Percentiles rank a stretch among this genome's conserved stretches.
Evolutionary conservation across 2,888 invertebrate genomes (phyloP).

Genomic region (Girardia tigrina): DNA sequence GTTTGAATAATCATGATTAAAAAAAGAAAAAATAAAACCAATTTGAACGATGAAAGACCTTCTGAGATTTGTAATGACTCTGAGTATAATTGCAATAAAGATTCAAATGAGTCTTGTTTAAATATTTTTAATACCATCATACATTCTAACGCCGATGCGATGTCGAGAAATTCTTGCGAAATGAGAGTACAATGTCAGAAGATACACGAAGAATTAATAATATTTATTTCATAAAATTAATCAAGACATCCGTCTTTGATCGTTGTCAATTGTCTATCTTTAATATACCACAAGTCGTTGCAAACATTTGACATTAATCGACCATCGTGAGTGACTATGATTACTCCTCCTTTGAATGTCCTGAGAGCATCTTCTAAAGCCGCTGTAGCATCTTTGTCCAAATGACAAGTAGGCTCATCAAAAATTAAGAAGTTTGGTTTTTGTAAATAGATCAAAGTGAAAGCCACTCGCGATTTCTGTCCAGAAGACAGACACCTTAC

Average conservation of each 20-base stretch:
- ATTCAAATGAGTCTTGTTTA: too few relatives aligned
- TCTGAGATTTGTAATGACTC: too few relatives aligned
- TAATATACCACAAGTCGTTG: not conserved
- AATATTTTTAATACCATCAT: too few relatives aligned
- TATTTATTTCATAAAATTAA: too few relatives aligned
- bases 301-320: not conserved
- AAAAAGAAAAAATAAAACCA: too few relatives aligned
- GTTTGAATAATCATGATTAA: too few relatives aligned
- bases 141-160: too few relatives aligned
- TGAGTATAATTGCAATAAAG: too few relatives aligned
- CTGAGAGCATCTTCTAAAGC: conserved; percentile 15
- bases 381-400: not conserved
- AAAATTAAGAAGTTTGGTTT: conserved; percentile 14
- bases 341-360: not conserved
- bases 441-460: not conserved
- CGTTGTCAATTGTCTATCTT: not conserved
- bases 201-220: too few relatives aligned
- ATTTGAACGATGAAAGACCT: too few relatives aligned
- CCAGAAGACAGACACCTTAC: not conserved
- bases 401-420: conserved; percentile 1
- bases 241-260: not conserved
- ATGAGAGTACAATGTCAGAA: too few relatives aligned
- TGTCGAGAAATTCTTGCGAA: too few relatives aligned
- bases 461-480: not conserved
- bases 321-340: conserved; percentile 11